Evolutionary conservation across 2,797 vertebrate species (phyloP), one percentile per base, ranked within the genome.

Genomic region (Acanthurus tractus): DNA sequence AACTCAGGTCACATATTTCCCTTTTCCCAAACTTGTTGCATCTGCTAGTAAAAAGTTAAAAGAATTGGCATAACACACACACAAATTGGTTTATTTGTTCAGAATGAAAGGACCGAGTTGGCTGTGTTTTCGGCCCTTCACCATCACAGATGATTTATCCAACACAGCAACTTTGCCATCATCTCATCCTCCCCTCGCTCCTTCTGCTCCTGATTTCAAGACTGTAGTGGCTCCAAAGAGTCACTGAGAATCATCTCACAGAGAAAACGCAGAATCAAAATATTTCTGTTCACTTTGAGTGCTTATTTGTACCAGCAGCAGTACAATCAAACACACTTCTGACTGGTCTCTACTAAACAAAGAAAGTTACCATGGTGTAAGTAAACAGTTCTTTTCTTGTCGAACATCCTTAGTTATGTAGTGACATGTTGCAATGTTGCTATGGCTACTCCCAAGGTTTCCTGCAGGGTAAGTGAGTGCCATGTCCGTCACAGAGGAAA

Each of bases 381-480:
- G 82, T 13, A 58, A 78, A 82, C 64, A 74, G 13, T 63, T 63
- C 22, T 61, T 38, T 38, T 48, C 20, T 70, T 42, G 38, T 57
- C 64, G 20, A 12, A 53, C 48, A 20, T 62, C 78, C 57, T 65
- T 54, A 4, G 34, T 80, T 70, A 64, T 63, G 76, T 38, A 54
- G 78, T 61, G 34, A 88, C 82, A 80, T 79, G 78, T 9, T 66
- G 46, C 22, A 6, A 42, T 17, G 85, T 91, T 93, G 82, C 95
- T 81, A 79, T 93, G 88, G 88, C 83, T 92, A 94, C 90, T 67
- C 38, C 54, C 52, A 79, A 78, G 66, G 78, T 78, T 88, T 88
- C 86, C 69, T 78, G 84, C 71, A 84, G 77, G 63, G n/a, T 75
- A 80, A 59, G 14, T 78, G 81, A 90, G 42, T 55, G 54, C 72